These are phyloP conservation scores for Cephalotes varians DNA, from an alignment of 2,888 invertebrate species.

Conservation along the genomic window DNA sequence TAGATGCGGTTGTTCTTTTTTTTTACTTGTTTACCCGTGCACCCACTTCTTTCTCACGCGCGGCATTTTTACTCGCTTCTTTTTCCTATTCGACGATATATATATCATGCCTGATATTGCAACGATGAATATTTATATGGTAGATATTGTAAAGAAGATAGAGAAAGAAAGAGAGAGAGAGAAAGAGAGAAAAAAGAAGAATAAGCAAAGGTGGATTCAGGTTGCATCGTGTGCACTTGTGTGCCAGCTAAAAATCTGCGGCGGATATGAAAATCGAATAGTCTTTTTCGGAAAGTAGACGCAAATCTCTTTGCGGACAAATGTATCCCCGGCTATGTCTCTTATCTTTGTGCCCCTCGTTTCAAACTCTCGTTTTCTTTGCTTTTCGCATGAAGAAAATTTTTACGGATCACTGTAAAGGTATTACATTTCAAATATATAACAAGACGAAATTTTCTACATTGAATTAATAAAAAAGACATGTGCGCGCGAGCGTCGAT, in stretches of 20 bases:
- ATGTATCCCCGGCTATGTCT: not conserved
- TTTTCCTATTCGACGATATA: slow-evolving; percentile 1
- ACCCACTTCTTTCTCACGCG: too few relatives aligned
- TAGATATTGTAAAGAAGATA: slow-evolving; percentile 55
- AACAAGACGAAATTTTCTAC: not conserved
- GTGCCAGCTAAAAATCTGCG: not conserved
- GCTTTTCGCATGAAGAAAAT: not conserved
- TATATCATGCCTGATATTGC: not conserved
- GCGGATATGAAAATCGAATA: not conserved
- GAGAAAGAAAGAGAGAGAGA: not conserved
- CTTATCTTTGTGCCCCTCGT: not conserved
- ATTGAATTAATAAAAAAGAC: slow-evolving; percentile 1
- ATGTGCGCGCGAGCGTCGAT: not conserved
- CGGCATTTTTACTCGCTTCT: slow-evolving; percentile 6
- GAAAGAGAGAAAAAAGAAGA: not conserved
- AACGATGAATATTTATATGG: slow-evolving; percentile 37
- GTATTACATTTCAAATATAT: not conserved
- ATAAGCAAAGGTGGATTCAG: not conserved
- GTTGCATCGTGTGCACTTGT: not conserved
- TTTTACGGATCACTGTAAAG: not conserved
- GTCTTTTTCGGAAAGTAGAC: not conserved
- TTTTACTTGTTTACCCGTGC: not conserved
- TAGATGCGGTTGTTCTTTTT: slow-evolving; percentile 34
- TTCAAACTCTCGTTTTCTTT: not conserved
- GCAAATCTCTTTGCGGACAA: slow-evolving; percentile 3